These are phyloP conservation scores for Falcunculus frontatus DNA, from an alignment of 2,113 vertebrate species.

Conservation along the genomic window DNA sequence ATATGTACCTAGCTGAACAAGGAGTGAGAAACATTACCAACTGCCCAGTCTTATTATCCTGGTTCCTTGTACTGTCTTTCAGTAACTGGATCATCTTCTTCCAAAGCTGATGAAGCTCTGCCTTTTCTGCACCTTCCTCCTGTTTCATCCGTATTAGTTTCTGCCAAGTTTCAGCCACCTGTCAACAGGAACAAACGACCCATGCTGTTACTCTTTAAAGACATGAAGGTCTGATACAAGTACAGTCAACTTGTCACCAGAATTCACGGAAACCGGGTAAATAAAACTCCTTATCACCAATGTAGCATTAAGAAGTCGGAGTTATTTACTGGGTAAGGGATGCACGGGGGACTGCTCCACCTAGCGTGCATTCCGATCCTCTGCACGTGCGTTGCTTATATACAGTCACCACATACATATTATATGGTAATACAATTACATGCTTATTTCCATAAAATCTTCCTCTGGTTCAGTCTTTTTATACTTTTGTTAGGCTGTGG, in stretches of 20 bases:
- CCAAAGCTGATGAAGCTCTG: conserved; percentile 85
- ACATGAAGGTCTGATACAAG: accelerated
- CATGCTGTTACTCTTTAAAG: neutral
- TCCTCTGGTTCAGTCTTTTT: neutral
- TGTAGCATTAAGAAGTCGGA: neutral
- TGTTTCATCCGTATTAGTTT: conserved; percentile 79
- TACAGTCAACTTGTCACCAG: neutral
- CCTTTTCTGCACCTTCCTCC: conserved; percentile 76
- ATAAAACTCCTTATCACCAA: neutral
- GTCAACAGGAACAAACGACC: neutral
- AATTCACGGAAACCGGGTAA: neutral
- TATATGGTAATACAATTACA: too few species aligned
- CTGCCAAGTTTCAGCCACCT: conserved; percentile 84
- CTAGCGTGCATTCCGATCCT: neutral
- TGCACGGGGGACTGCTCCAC: neutral
- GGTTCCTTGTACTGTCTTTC: conserved; percentile 67
- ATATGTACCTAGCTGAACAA: neutral
- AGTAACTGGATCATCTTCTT: conserved; percentile 82
- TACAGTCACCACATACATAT: neutral
- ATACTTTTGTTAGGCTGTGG: too few species aligned
- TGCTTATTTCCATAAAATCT: neutral
- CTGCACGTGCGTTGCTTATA: neutral
- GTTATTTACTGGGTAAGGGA: neutral
- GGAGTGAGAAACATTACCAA: conserved; percentile 68
- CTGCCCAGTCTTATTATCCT: conserved; percentile 82